Base-by-base conservation (phyloP, 2,797 vertebrate species). In the Cichlasoma orientale region DNA sequence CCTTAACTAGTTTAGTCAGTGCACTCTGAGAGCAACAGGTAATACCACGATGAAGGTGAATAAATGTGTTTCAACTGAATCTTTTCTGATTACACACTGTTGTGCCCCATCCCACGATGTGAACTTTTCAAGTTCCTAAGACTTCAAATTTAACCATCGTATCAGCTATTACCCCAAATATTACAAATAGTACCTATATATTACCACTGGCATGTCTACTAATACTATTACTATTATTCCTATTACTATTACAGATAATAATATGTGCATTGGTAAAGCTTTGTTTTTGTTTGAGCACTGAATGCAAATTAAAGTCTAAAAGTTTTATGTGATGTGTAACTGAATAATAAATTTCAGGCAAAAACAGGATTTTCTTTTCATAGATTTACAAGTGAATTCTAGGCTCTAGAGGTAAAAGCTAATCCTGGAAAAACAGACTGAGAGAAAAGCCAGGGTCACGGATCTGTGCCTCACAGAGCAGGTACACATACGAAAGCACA, bases 11-110 rank as follows among this genome's bases (percentile, higher is more conserved):
- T 41, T 36, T 10, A 53, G 53, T 63, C 90, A 66, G 74, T 16
- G 53, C 81, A 71, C 80, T 92, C 88, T 70, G 23, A 80, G 86
- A 89, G 75, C 63, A 72, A 88, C 82, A 85, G 84, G 83, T 83
- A 87, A 89, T 76, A 74, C 73, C 69, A 72, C 71, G 44, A 91
- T 88, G 88, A 89, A 88, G 53, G 85, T 91, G 82, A 93, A 90
- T 90, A 59, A 92, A 86, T 56, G 77, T 82, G 74, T 87, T 93
- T 86, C 78, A 78, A 57, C 90, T 91, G 86, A 90, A 94, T 93
- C 90, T 88, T 81, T 72, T 87, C 76, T 92, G 90, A 94, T 92
- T 92, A 85, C 89, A 91, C 83, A 88, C 87, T 56, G 78, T 75
- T 79, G 84, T 84, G 79, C 33, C 78, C 70, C 54, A 76, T n/a